These are phyloP conservation scores for Diplodus puntazzo DNA, from an alignment of 2,797 vertebrate genomes.

Conservation along the genomic window DNA sequence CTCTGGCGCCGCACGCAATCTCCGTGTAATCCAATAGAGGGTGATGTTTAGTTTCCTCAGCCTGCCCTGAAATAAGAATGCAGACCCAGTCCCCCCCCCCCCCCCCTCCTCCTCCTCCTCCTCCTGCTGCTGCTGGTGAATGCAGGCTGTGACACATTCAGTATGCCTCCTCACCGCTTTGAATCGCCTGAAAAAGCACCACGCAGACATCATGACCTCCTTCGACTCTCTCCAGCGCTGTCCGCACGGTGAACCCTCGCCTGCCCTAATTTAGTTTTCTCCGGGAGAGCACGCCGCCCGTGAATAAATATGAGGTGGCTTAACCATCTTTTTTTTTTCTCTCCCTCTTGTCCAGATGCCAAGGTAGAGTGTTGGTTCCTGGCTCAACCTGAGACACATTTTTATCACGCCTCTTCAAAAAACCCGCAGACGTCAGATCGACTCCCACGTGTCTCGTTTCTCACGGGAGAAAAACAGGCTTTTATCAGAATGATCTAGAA, in stretches of 20 bases:
- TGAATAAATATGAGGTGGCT: conserved; percentile 33
- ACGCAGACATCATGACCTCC: conserved; percentile 49
- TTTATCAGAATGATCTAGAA: conserved; percentile 26
- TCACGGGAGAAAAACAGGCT: neutral
- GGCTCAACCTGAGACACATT: conserved; percentile 23
- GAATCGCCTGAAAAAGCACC: conserved; percentile 27
- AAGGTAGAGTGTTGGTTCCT: conserved; percentile 12
- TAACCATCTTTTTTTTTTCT: neutral
- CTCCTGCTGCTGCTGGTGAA: conserved; percentile 48
- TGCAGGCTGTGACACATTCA: conserved; percentile 48
- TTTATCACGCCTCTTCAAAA: conserved; percentile 32
- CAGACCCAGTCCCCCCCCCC: conserved; percentile 43
- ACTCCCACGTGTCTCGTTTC: conserved; percentile 38
- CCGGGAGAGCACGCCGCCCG: neutral
- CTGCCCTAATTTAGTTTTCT: neutral
- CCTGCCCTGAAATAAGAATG: conserved; percentile 55
- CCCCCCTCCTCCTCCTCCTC: conserved; percentile 41
- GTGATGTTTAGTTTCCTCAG: conserved; percentile 83
- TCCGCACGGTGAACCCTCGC: conserved; percentile 47
- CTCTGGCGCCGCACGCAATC: conserved; percentile 56
- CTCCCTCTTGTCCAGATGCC: conserved; percentile 7
- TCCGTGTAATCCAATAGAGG: conserved; percentile 84
- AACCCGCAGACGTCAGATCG: conserved; percentile 39
- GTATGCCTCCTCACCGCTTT: conserved; percentile 33
- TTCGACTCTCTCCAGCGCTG: conserved; percentile 43